Conservation (phyloP, 2,113 vertebrate species). For the Lepisosteus osseus region DNA sequence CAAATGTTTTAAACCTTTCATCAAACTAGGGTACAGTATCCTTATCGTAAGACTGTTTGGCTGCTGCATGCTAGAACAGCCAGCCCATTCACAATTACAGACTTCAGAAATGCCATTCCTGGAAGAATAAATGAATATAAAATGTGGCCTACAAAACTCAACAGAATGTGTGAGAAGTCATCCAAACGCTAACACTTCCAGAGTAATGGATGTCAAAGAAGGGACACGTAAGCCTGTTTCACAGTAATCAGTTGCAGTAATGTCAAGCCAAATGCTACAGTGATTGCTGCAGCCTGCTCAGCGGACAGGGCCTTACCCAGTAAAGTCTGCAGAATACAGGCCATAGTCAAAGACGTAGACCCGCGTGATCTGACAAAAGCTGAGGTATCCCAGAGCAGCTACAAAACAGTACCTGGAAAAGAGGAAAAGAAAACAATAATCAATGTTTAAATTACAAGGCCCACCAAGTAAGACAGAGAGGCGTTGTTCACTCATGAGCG, state of each 20-base stretch:
- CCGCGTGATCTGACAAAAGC: slow-evolving; percentile 91
- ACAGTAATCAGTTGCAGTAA: neutral
- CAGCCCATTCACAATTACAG: too few species aligned
- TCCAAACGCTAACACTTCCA: neutral
- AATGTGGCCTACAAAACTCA: too few species aligned
- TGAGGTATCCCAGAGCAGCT: slow-evolving; percentile 93
- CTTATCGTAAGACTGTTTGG: too few species aligned
- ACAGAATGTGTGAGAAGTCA: too few species aligned
- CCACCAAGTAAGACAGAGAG: too few species aligned
- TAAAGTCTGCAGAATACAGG: slow-evolving; percentile 97
- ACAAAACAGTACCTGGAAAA: slow-evolving; percentile 90
- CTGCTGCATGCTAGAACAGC: too few species aligned
- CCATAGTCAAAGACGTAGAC: slow-evolving; percentile 98
- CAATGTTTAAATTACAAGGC: too few species aligned
- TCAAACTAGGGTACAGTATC: too few species aligned
- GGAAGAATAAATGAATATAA: too few species aligned
- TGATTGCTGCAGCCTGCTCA: neutral
- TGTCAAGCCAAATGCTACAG: neutral
- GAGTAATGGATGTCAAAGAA: neutral
- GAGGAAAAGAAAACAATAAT: slow-evolving; percentile 21
- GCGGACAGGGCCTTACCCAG: slow-evolving; percentile 79
- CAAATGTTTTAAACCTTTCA: too few species aligned
- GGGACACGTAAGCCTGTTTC: neutral
- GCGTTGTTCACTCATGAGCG: too few species aligned
- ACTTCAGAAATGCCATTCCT: too few species aligned